Evolutionary conservation across 2,888 invertebrate species (phyloP), one percentile per base, ranked within the genome.

Genomic region (Ctena decussata): DNA sequence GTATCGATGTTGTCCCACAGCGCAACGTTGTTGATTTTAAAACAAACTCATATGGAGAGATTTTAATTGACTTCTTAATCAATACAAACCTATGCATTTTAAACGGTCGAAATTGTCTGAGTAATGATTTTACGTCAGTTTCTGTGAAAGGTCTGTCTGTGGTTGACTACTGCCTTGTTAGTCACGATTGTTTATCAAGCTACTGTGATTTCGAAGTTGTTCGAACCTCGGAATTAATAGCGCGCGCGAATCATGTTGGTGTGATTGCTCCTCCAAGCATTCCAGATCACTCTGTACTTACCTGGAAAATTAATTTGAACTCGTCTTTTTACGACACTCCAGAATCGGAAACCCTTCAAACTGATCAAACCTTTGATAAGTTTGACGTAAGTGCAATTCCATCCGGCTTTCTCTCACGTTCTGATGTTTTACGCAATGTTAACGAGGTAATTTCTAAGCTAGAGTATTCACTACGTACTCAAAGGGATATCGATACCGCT

Each of bases 61-160:
- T 57, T 12, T 57, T 80, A 1, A 60, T 80, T 53, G 60, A 82
- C 8, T 82, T 82, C 77, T 57, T 72, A 37, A 77, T 82, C 21
- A 53, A 77, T 44, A 18, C 57, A 2, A 77, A 82, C 57, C 53
- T 65, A 37, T 82, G 49, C 57, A 32, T 77, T 39, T 44, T 82
- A 32, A 82, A 82, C 46, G 77, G 82, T 1, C 35, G 77, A 32
- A 77, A 77, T 32, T 60, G 11, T 53, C 24, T 77, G 8, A 8
- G 69, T 41, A 80, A 82, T 65, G 82, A 77, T 35, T 77, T 46
- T 77, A 77, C 72, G 30, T 82, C 82, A 8, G 46, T 82, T 18
- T 82, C 82, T 35, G 37, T 35, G 3, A 82, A 82, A 60, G 77
- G 77, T 24, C 76, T 72, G 27, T 53, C 82, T 32, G 77, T 82